Conservation (phyloP, 2,888 invertebrate genomes). For the Cephus pulcher region DNA sequence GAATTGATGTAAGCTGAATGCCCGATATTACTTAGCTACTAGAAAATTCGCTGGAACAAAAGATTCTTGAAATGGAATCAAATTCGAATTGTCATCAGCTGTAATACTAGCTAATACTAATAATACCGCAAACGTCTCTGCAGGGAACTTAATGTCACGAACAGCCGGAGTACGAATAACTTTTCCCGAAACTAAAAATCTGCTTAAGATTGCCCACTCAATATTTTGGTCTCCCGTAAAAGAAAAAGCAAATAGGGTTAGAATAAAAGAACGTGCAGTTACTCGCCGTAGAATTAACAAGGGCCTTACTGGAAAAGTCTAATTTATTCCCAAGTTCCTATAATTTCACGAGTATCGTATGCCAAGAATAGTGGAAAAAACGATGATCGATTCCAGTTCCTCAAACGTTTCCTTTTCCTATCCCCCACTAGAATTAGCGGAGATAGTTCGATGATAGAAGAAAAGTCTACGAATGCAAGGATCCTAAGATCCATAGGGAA, state of each 20-base stretch:
- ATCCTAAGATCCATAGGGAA: not conserved
- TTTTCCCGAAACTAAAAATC: no score
- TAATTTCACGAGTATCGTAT: constrained; percentile 43
- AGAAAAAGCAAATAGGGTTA: no score
- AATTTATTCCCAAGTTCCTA: constrained; percentile 35
- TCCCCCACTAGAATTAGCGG: not conserved
- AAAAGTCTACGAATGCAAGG: no score
- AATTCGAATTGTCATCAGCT: not conserved
- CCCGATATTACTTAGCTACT: constrained; percentile 24
- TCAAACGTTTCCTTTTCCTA: not conserved
- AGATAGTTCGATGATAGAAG: no score
- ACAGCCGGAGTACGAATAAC: no score
- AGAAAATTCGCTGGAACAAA: not conserved
- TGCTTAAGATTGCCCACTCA: no score
- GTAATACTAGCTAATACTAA: not conserved
- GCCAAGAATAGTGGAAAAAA: constrained; percentile 37
- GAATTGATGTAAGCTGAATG: constrained; percentile 30
- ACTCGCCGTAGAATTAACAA: no score
- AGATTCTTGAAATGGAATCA: not conserved
- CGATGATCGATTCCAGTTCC: constrained; percentile 35
- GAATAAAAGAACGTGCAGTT: no score
- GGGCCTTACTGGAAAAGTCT: constrained; percentile 28
- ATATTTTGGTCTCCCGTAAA: no score
- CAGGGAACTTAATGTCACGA: no score
- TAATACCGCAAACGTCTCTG: no score